A percentile compares a stretch with the other conserved stretches of the same genome.
Evolutionary conservation across 1,140 invertebrate species (phyloP).

Genomic region (Periplaneta americana): DNA sequence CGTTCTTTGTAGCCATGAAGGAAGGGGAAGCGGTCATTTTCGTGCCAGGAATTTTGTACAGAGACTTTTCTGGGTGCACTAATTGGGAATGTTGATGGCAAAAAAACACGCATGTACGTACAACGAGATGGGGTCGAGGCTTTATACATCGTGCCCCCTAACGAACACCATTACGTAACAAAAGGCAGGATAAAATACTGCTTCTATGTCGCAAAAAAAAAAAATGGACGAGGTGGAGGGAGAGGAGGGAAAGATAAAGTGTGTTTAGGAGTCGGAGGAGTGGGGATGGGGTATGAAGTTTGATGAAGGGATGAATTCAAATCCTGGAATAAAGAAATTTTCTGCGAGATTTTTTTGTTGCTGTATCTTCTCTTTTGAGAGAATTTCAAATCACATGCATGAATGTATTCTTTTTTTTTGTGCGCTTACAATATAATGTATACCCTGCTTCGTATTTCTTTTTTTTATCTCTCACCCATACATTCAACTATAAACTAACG

Average conservation of each 20-base stretch:
- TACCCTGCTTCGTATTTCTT: not conserved
- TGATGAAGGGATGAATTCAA: not conserved
- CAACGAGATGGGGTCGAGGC: not conserved
- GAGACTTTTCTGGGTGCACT: not conserved
- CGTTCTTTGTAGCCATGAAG: not conserved
- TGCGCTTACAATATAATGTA: not conserved
- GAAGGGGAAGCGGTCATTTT: not conserved
- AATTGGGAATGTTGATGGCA: not conserved
- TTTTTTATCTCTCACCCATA: too few relatives aligned
- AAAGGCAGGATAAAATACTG: not conserved
- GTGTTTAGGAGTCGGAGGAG: not conserved
- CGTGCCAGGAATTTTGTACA: not conserved
- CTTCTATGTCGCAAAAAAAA: not conserved
- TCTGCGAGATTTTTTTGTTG: not conserved
- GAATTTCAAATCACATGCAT: not conserved
- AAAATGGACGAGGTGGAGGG: too few relatives aligned
- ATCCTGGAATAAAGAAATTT: not conserved
- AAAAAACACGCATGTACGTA: not conserved
- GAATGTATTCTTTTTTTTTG: not conserved
- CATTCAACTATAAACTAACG: not conserved
- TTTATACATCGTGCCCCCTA: not conserved
- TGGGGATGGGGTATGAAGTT: not conserved
- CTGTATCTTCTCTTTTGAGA: not conserved
- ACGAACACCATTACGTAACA: not conserved
- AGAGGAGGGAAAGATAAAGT: not conserved